Evolutionary conservation across 2,888 invertebrate genomes (phyloP).

Genomic region (Acanthosepion esculentum): DNA sequence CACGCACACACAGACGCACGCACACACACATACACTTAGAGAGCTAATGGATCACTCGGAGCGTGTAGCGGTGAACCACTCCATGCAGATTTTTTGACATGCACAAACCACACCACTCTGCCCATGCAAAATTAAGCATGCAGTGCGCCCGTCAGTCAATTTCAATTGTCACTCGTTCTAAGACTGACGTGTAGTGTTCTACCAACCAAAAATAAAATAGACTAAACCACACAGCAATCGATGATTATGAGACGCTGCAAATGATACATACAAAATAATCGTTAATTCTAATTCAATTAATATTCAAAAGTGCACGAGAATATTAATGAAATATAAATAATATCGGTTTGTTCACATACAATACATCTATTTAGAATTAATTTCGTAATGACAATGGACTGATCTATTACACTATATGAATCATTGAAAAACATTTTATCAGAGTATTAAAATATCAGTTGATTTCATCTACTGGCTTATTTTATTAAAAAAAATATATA

Average conservation of each 20-base stretch:
- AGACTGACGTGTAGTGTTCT: neutral
- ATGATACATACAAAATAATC: neutral
- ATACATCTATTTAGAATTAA: too few species aligned
- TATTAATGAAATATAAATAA: too few species aligned
- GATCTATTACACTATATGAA: too few species aligned
- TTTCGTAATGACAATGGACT: too few species aligned
- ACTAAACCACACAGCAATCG: neutral
- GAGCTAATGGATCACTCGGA: neutral
- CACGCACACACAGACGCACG: too few species aligned
- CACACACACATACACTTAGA: neutral
- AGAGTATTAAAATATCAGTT: too few species aligned
- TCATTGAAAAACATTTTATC: too few species aligned
- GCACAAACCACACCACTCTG: slow-evolving; percentile 14
- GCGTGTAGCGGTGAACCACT: neutral
- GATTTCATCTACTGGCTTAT: too few species aligned
- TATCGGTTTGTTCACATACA: too few species aligned
- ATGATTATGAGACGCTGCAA: neutral
- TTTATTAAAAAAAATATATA: too few species aligned
- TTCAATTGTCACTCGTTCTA: neutral
- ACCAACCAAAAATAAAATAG: neutral
- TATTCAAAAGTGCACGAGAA: too few species aligned
- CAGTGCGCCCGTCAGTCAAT: neutral
- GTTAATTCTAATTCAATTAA: neutral
- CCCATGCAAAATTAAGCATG: neutral
- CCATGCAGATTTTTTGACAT: neutral